Percentiles rank a stretch among this genome's conserved stretches.
Conservation (phyloP, 2,113 vertebrate species). For the Zosterops hypoxanthus region DNA sequence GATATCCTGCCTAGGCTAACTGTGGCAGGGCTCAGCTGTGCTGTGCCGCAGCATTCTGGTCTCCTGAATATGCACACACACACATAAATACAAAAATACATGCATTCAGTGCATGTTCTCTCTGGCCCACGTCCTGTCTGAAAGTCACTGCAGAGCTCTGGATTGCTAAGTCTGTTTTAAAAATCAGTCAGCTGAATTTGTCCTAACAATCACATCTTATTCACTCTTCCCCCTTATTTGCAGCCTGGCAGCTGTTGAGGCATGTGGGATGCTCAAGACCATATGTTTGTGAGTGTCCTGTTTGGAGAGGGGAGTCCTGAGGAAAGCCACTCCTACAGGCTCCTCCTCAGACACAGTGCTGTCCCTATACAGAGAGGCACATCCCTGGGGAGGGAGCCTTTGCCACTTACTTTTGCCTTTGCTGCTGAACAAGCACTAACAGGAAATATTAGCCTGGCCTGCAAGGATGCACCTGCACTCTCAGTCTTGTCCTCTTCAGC, state of each 20-base stretch:
- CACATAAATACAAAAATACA: not conserved
- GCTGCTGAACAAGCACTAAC: not conserved
- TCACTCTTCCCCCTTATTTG: not conserved
- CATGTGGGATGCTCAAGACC: not conserved
- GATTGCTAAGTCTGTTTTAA: not conserved
- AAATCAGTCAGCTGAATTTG: not conserved
- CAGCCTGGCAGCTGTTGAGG: not conserved
- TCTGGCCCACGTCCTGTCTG: not conserved
- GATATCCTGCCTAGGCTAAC: not conserved
- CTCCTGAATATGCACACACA: not conserved
- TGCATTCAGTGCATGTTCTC: too few species aligned
- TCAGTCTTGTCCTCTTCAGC: not conserved
- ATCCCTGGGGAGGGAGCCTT: not conserved
- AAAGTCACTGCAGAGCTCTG: not conserved
- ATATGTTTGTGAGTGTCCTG: not conserved
- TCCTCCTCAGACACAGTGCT: not conserved
- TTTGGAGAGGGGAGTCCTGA: not conserved
- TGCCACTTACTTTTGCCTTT: not conserved
- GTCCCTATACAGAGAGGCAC: fast-evolving
- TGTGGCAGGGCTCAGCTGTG: not conserved
- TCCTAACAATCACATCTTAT: not conserved
- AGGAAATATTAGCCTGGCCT: not conserved
- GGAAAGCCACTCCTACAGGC: not conserved
- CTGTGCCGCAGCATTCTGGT: fast-evolving
- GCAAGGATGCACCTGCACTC: not conserved